A percentile compares a stretch with the other conserved stretches of the same genome.
Conservation (phyloP, 2,888 invertebrate species). For the Halocaridina rubra region DNA sequence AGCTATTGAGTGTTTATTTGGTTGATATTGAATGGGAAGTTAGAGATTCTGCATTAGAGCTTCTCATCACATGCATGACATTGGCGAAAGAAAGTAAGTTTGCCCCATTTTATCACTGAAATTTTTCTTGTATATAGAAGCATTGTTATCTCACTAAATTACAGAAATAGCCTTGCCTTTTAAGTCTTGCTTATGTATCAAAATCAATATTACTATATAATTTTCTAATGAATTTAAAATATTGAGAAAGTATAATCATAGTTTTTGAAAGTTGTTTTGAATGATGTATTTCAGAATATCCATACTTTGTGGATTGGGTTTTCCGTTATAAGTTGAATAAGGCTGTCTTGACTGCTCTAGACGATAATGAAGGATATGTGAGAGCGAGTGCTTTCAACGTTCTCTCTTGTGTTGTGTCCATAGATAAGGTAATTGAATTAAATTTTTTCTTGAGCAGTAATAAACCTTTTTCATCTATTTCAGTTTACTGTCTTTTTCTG, state of each 20-base stretch:
- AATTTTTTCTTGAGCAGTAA: neutral
- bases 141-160: too few relatives aligned
- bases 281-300: slow-evolving; percentile 26
- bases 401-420: slow-evolving; percentile 31
- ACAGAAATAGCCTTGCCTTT: too few relatives aligned
- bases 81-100: slow-evolving; percentile 46
- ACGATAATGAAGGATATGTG: slow-evolving; percentile 48
- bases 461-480: neutral
- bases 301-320: slow-evolving; percentile 48
- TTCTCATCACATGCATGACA: slow-evolving; percentile 44
- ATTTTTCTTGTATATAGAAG: too few relatives aligned
- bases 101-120: too few relatives aligned
- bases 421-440: slow-evolving; percentile 30
- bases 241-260: too few relatives aligned
- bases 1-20: slow-evolving; percentile 27
- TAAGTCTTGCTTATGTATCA: too few relatives aligned
- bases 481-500: too few relatives aligned
- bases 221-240: too few relatives aligned
- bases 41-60: slow-evolving; percentile 44
- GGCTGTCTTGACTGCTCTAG: slow-evolving; percentile 42
- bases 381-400: slow-evolving; percentile 39
- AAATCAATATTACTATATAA: too few relatives aligned
- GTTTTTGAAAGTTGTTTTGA: too few relatives aligned
- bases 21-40: slow-evolving; percentile 48
- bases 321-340: slow-evolving; percentile 22